Percentiles rank a stretch among this genome's conserved stretches.
Conservation (phyloP, 2,797 vertebrate genomes). For the Xyrichtys novacula region DNA sequence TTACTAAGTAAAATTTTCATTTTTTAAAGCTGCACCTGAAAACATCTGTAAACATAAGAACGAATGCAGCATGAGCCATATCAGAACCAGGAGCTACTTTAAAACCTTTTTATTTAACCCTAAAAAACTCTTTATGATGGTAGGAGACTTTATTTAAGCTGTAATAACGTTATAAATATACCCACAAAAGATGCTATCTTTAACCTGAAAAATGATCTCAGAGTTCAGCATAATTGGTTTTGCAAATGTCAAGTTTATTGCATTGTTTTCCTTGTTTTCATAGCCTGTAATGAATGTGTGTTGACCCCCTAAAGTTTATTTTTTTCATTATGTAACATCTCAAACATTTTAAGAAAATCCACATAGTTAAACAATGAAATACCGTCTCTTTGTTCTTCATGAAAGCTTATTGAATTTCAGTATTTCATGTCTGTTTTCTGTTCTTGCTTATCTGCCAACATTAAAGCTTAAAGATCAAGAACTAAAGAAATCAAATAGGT, state of each 20-base stretch:
- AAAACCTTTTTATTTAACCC: too few species aligned
- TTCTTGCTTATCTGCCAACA: background rate
- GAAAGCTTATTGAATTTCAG: background rate
- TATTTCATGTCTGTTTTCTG: background rate
- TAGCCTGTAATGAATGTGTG: constrained; percentile 5
- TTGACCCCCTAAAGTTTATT: background rate
- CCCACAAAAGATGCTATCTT: too few species aligned
- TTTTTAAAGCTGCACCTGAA: too few species aligned
- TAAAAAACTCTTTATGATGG: too few species aligned
- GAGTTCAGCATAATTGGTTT: constrained; percentile 15
- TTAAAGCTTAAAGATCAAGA: background rate
- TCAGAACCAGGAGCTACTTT: too few species aligned
- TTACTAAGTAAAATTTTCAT: too few species aligned
- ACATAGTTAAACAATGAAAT: constrained; percentile 1
- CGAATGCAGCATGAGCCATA: too few species aligned
- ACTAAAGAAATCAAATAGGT: background rate
- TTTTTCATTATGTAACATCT: constrained; percentile 10
- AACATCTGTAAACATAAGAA: too few species aligned
- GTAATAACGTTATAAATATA: too few species aligned
- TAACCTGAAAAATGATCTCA: background rate
- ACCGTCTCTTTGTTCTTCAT: background rate
- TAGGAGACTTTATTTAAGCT: too few species aligned
- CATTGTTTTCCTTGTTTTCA: constrained; percentile 28
- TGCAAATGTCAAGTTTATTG: constrained; percentile 65
- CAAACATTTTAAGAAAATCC: constrained; percentile 9